Base-by-base conservation (phyloP, 2,888 invertebrate species). In the Ophraella communa region DNA sequence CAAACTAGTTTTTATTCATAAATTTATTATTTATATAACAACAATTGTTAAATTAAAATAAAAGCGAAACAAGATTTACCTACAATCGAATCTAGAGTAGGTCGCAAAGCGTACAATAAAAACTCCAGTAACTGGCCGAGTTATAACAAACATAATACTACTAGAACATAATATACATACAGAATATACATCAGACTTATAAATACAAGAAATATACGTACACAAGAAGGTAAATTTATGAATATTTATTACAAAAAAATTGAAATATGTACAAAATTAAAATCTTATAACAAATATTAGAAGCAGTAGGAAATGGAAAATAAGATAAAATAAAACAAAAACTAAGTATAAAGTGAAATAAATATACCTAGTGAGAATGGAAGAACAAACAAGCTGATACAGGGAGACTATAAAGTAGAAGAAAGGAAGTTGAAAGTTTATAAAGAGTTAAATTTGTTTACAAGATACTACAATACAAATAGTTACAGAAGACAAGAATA, bases 81-180 rank as follows among this genome's bases (percentile, higher is more conserved):
- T 42, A 54, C 39, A 54, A 54, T n/a, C 20, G 20, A 20, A 45
- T 45, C 35, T 49, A 33, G 7, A 23, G 30, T 24, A 35, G 11
- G 35, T 21, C 23, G 57, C 33, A n/a, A 35, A 14, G 35, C 35
- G 8, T 39, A 33, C 49, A 35, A 21, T 23, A 57, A 24, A 35
- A 35, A 44, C 23, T 57, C 47, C 49, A 57, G 47, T 23, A 47
- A 57, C 57, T 57, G 57, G 57, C 57, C 57, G 21, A 57, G 14
- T 57, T 14, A 57, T 49, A 33, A 57, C 4, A 49, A n/a, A n/a
- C n/a, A n/a, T n/a, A n/a, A n/a, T n/a, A n/a, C n/a, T n/a, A 51
- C 5, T 27, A 45, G 3, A 7, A 27, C 2, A 51, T 27, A 24
- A 30, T 11, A 57, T 27, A 47, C 30, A 47, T 56, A 30, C 56